Evolutionary conservation across 1,140 invertebrate genomes (phyloP).

Genomic region (Temnothorax nylanderi): DNA sequence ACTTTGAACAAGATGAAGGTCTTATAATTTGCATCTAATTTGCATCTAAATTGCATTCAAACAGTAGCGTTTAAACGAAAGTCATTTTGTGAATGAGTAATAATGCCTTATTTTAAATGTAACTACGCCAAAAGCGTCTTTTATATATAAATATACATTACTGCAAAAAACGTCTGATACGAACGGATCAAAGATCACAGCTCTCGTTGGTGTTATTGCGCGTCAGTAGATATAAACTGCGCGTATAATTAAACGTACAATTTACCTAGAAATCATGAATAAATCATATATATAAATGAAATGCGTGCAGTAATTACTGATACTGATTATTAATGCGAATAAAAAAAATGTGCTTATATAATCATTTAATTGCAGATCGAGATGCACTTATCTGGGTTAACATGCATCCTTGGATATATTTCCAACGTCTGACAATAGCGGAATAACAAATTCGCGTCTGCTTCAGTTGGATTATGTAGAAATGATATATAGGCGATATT

Average conservation of each 20-base stretch:
- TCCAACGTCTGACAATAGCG: not conserved
- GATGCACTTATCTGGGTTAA: slow-evolving; percentile 1
- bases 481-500: not conserved
- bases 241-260: not conserved
- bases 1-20: not conserved
- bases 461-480: not conserved
- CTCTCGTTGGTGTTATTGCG: not conserved
- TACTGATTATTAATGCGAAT: not conserved
- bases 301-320: not conserved
- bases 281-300: slow-evolving; percentile 15
- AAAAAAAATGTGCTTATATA: not conserved
- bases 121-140: not conserved
- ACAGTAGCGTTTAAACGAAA: not conserved
- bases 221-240: not conserved
- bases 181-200: not conserved
- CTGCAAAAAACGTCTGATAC: not conserved
- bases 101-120: not conserved
- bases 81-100: not conserved
- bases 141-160: not conserved
- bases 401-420: not conserved
- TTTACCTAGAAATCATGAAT: slow-evolving; percentile 49
- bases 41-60: not conserved
- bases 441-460: not conserved
- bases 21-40: not conserved
- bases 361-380: not conserved